These are phyloP conservation scores for Herminia tarsipennalis DNA, from an alignment of 2,888 invertebrate genomes.

Conservation along the genomic window DNA sequence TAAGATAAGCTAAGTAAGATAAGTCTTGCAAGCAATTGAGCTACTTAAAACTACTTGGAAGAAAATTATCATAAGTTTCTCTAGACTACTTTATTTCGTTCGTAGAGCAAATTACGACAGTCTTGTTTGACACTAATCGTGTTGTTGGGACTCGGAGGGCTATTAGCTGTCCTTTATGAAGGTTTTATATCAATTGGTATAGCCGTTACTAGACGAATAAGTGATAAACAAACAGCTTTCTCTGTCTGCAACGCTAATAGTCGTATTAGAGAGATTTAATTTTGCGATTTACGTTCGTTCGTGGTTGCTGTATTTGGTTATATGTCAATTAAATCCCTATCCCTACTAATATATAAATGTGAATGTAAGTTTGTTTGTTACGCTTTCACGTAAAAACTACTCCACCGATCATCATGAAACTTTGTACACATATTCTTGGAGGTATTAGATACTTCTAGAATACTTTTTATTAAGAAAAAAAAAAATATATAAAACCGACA, in stretches of 20 bases:
- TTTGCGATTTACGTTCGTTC: too few species aligned
- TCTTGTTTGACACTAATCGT: conserved; percentile 28
- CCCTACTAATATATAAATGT: too few species aligned
- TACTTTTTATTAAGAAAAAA: too few species aligned
- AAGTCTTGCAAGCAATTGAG: conserved; percentile 19
- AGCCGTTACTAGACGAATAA: conserved; percentile 8
- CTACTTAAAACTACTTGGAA: conserved; percentile 25
- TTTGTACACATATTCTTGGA: too few species aligned
- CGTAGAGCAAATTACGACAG: conserved; percentile 12
- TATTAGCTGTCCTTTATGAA: conserved; percentile 19
- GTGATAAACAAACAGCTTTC: conserved; percentile 17
- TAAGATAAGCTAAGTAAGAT: conserved; percentile 12
- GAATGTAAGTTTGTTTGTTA: too few species aligned
- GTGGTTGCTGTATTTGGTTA: too few species aligned
- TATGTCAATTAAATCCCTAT: too few species aligned
- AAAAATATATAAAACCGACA: too few species aligned
- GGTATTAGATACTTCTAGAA: too few species aligned
- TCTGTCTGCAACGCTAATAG: neutral
- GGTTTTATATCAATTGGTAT: conserved; percentile 19
- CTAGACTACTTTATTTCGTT: conserved; percentile 5
- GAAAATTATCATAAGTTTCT: conserved; percentile 22
- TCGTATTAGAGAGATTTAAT: too few species aligned
- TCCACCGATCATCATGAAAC: too few species aligned
- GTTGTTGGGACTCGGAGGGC: conserved; percentile 14
- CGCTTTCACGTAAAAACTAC: too few species aligned